A percentile compares a stretch with the other conserved stretches of the same genome.
phyloP scores from a whole-genome alignment of 1,140 invertebrate genomes.

The Magallana angulata region DNA sequence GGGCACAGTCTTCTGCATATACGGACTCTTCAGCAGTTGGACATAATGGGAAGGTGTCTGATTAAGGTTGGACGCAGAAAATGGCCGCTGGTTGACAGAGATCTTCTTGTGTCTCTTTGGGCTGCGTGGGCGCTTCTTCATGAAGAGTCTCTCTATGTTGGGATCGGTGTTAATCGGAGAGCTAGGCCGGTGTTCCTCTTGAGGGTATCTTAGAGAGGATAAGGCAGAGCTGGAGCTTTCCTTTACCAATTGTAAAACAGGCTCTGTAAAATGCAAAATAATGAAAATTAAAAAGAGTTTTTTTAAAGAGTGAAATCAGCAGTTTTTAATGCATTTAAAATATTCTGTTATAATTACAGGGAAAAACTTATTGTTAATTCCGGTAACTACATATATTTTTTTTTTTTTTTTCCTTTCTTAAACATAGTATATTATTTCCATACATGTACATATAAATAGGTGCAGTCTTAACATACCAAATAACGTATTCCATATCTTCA shows the following conservation, averaged over 20 bases:
- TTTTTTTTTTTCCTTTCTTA: too few relatives aligned
- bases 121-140: constrained; percentile 61
- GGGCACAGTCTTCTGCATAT: constrained; percentile 69
- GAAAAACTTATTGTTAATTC: too few relatives aligned
- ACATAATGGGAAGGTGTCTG: constrained; percentile 48
- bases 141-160: constrained; percentile 61
- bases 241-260: constrained; percentile 51
- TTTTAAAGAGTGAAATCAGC: too few relatives aligned
- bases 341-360: too few relatives aligned
- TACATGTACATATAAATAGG: too few relatives aligned
- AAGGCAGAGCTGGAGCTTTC: constrained; percentile 19
- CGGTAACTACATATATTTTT: too few relatives aligned
- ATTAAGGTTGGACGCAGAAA: constrained; percentile 66
- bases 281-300: too few relatives aligned
- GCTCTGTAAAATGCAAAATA: constrained; percentile 56
- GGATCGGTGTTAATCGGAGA: constrained; percentile 50
- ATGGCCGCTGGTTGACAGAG: constrained; percentile 71
- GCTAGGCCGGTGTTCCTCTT: constrained; percentile 3
- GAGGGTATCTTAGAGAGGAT: background rate
- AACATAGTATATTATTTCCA: too few relatives aligned
- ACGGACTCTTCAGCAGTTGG: constrained; percentile 71
- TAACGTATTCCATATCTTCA: too few relatives aligned
- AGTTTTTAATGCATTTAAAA: too few relatives aligned
- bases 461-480: too few relatives aligned
- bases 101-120: constrained; percentile 65